A percentile compares a stretch with the other conserved stretches of the same genome.
Evolutionary conservation across 2,797 vertebrate genomes (phyloP).

Genomic region (Lacerta viridis): DNA sequence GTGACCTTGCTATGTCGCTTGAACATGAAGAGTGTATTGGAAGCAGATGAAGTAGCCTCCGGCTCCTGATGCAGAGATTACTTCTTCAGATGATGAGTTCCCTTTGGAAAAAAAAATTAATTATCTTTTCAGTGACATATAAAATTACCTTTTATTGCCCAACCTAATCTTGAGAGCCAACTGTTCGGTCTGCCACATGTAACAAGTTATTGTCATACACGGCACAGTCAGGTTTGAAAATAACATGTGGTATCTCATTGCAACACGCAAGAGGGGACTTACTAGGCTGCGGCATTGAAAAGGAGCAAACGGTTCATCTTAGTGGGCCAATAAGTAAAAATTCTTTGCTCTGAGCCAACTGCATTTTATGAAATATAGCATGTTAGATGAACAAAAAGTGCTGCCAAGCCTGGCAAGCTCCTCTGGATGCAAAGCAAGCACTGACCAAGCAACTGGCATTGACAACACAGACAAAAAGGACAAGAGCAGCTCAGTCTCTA

Average conservation of each 20-base stretch:
- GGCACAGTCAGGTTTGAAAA: constrained; percentile 19
- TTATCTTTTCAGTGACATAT: constrained; percentile 50
- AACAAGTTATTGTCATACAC: constrained; percentile 2
- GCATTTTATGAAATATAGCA: not conserved
- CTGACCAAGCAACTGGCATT: not conserved
- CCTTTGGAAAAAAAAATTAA: constrained; percentile 35
- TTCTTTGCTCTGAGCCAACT: not conserved
- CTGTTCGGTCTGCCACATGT: constrained; percentile 41
- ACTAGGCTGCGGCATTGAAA: not conserved
- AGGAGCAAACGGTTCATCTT: not conserved
- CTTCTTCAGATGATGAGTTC: constrained; percentile 38
- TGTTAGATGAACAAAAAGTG: not conserved
- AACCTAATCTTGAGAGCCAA: constrained; percentile 49
- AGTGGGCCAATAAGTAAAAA: not conserved
- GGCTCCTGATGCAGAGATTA: constrained; percentile 21
- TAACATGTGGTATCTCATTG: not conserved
- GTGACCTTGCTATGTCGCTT: constrained; percentile 43
- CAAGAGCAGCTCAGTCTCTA: not conserved
- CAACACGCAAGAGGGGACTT: too few species aligned
- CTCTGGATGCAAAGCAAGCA: not conserved
- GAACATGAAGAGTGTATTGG: not conserved
- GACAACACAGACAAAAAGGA: not conserved
- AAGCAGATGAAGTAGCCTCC: constrained; percentile 50
- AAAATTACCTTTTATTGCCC: constrained; percentile 48
- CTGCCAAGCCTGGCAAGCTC: not conserved